Conservation (phyloP, 2,888 invertebrate genomes). For the Caenorhabditis panamensis region DNA sequence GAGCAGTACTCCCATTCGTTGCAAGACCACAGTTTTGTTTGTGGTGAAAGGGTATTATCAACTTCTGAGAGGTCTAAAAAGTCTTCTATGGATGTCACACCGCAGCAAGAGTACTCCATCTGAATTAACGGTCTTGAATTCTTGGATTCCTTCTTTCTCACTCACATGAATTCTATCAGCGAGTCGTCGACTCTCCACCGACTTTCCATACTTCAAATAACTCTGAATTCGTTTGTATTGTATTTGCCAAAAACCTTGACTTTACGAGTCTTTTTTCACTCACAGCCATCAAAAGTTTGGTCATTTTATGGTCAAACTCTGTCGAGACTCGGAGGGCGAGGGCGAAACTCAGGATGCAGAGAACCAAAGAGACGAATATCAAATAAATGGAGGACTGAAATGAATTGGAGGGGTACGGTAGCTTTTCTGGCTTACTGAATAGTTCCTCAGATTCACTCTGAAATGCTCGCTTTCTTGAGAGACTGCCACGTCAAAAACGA, state of each 20-base stretch:
- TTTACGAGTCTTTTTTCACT: conserved; percentile 8
- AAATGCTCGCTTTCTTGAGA: conserved; percentile 42
- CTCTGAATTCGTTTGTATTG: not conserved
- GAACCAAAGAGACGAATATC: conserved; percentile 19
- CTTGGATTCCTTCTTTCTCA: not conserved
- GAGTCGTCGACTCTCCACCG: conserved; percentile 8
- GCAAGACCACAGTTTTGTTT: conserved; percentile 38
- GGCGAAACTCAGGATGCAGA: conserved; percentile 29
- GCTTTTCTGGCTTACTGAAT: conserved; percentile 14
- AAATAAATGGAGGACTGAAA: conserved; percentile 34
- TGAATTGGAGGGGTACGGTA: too few relatives aligned
- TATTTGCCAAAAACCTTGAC: not conserved
- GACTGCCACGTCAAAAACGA: conserved; percentile 34
- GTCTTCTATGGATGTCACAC: conserved; percentile 44
- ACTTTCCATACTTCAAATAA: conserved; percentile 29
- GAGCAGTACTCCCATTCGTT: conserved; percentile 55
- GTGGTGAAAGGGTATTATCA: conserved; percentile 22
- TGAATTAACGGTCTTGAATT: not conserved
- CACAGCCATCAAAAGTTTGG: conserved; percentile 38
- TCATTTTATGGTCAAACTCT: conserved; percentile 48
- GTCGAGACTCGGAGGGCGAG: conserved; percentile 32
- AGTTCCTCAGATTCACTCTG: conserved; percentile 6
- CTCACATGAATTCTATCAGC: conserved; percentile 45
- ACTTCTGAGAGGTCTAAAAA: conserved; percentile 53
- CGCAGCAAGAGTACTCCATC: conserved; percentile 50